A percentile compares a stretch with the other conserved stretches of the same genome.
phyloP scores from a whole-genome alignment of 2,113 vertebrate species.

The Entelurus aequoreus region DNA sequence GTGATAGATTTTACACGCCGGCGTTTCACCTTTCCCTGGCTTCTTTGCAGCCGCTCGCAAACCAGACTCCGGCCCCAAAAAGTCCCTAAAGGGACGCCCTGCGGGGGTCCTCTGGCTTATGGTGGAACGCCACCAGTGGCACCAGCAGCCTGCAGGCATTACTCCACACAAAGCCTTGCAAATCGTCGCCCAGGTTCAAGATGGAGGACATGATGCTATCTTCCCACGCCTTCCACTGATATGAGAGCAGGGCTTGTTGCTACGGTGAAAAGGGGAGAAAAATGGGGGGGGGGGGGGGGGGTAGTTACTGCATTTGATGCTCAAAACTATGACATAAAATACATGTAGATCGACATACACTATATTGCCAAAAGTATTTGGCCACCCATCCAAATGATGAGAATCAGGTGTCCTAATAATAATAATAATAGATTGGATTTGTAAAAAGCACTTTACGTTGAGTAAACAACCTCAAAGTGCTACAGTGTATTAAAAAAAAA shows the following conservation, averaged over 20 bases:
- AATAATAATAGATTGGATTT: no score
- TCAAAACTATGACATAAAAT: no score
- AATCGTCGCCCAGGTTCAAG: conserved; percentile 47
- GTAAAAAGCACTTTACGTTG: no score
- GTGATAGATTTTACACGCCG: conserved; percentile 54
- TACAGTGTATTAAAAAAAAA: no score
- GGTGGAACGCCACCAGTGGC: conserved; percentile 57
- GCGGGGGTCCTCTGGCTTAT: conserved; percentile 59
- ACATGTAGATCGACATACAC: no score
- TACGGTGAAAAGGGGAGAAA: not conserved
- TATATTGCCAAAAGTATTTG: no score
- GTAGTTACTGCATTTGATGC: no score
- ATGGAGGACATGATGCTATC: conserved; percentile 54
- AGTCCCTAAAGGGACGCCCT: conserved; percentile 55
- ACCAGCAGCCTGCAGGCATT: conserved; percentile 52
- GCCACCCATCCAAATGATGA: no score
- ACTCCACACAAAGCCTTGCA: conserved; percentile 52
- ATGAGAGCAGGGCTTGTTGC: conserved; percentile 14
- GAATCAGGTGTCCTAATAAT: no score
- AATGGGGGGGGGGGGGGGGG: conserved; percentile 1
- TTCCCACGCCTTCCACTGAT: conserved; percentile 16
- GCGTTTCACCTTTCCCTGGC: conserved; percentile 38
- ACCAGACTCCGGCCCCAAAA: conserved; percentile 35
- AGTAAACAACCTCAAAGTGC: no score
- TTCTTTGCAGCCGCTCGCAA: conserved; percentile 51